Conservation (phyloP, 2,888 invertebrate genomes). For the Epicampocera succincta region DNA sequence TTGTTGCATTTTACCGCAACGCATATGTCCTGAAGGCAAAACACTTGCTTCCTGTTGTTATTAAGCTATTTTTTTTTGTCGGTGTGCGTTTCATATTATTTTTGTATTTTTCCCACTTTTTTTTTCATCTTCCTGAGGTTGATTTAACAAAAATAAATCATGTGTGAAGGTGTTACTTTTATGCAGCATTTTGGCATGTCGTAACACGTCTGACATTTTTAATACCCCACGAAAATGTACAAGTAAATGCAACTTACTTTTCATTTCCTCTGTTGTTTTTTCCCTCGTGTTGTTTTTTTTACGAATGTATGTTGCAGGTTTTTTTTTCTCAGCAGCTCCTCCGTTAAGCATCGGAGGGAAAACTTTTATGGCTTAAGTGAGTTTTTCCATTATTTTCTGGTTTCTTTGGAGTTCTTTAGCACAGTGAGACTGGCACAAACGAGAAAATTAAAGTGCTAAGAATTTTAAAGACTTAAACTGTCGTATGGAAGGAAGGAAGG, state of each 20-base stretch:
- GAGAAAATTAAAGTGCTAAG: too few species aligned
- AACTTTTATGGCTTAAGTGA: constrained; percentile 59
- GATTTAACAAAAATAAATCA: constrained; percentile 77
- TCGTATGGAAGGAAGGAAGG: too few species aligned
- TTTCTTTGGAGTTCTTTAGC: constrained; percentile 4
- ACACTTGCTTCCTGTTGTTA: constrained; percentile 68
- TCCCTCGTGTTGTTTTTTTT: neutral
- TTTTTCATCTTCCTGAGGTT: constrained; percentile 70
- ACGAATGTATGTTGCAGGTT: neutral
- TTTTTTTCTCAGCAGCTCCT: constrained; percentile 21
- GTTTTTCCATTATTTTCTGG: constrained; percentile 32
- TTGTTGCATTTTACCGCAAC: constrained; percentile 72
- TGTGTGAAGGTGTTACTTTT: constrained; percentile 79
- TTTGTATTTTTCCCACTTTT: constrained; percentile 5
- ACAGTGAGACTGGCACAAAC: constrained; percentile 4
- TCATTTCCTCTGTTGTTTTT: constrained; percentile 53
- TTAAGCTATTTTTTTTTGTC: constrained; percentile 39
- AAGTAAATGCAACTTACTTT: constrained; percentile 68
- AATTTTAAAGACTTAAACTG: too few species aligned
- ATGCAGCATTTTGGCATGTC: constrained; percentile 71
- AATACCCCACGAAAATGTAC: constrained; percentile 77
- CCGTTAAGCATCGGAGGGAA: constrained; percentile 60
- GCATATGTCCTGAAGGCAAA: constrained; percentile 70
- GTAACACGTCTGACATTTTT: constrained; percentile 78
- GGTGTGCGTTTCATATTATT: constrained; percentile 36